Evolutionary conservation across 2,888 invertebrate species (phyloP).

Genomic region (Polymixis flavicincta): DNA sequence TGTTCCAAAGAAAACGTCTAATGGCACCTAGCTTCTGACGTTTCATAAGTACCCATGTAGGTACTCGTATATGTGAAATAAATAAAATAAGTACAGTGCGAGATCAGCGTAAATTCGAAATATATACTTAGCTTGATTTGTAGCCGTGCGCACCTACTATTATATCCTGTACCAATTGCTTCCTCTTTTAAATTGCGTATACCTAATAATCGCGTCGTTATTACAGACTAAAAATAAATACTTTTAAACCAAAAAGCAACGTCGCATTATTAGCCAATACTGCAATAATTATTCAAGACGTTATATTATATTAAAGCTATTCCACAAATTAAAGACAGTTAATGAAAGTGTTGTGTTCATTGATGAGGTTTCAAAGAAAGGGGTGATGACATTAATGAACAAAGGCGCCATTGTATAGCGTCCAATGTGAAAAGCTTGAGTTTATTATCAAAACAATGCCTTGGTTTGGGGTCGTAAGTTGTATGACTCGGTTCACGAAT

Average conservation of each 20-base stretch:
- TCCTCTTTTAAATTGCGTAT: too few species aligned
- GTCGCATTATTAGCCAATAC: not conserved
- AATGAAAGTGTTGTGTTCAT: slow-evolving; percentile 37
- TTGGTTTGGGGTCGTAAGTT: slow-evolving; percentile 18
- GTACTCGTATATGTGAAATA: too few species aligned
- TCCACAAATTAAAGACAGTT: not conserved
- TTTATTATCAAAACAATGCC: slow-evolving; percentile 53
- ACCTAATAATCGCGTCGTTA: too few species aligned
- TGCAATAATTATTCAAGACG: slow-evolving; percentile 6
- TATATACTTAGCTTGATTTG: too few species aligned
- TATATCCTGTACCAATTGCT: too few species aligned
- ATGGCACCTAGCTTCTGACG: too few species aligned
- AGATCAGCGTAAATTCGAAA: too few species aligned
- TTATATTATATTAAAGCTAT: slow-evolving; percentile 14
- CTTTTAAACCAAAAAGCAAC: not conserved
- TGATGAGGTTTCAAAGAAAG: slow-evolving; percentile 43
- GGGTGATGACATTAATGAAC: slow-evolving; percentile 45
- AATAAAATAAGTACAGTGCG: too few species aligned
- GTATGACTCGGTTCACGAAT: slow-evolving; percentile 37
- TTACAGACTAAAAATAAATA: too few species aligned
- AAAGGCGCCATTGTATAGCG: slow-evolving; percentile 50
- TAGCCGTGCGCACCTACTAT: too few species aligned
- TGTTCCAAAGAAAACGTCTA: too few species aligned
- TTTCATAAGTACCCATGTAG: too few species aligned
- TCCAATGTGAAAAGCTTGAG: slow-evolving; percentile 32